These are phyloP conservation scores for Lota lota DNA, from an alignment of 2,113 vertebrate species.

Conservation along the genomic window DNA sequence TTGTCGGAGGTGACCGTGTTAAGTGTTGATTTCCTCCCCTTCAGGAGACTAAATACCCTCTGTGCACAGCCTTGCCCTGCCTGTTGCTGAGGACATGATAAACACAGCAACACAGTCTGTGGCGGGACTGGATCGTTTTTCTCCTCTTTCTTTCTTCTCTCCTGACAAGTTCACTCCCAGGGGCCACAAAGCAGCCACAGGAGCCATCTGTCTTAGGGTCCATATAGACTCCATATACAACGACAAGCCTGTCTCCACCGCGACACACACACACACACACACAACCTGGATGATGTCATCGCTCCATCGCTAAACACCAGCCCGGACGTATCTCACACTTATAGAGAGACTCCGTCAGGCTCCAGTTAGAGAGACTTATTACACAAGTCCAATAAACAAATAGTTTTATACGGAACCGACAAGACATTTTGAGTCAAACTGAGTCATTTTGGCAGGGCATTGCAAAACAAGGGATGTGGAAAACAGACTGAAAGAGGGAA, in stretches of 20 bases:
- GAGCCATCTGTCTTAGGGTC: constrained; percentile 42
- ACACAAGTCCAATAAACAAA: no score
- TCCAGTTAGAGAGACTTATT: no score
- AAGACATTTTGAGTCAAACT: constrained; percentile 20
- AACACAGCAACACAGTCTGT: constrained; percentile 34
- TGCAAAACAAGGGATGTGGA: no score
- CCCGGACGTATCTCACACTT: constrained; percentile 71
- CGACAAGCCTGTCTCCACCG: constrained; percentile 64
- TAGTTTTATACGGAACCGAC: no score
- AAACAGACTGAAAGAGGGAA: no score
- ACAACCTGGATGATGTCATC: constrained; percentile 49
- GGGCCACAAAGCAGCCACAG: constrained; percentile 3
- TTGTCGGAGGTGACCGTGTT: no score
- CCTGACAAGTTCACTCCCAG: constrained; percentile 55
- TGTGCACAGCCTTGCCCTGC: no score
- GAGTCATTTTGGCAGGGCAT: not conserved
- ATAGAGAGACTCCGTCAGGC: constrained; percentile 56
- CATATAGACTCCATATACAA: constrained; percentile 47
- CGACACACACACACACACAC: constrained; percentile 45
- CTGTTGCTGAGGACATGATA: constrained; percentile 24
- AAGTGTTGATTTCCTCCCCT: no score
- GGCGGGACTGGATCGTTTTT: constrained; percentile 30
- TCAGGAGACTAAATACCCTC: no score
- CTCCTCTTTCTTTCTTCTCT: constrained; percentile 40
- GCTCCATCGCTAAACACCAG: constrained; percentile 23